Evolutionary conservation across 2,888 invertebrate genomes (phyloP).

Genomic region (Idaea dimidiata): DNA sequence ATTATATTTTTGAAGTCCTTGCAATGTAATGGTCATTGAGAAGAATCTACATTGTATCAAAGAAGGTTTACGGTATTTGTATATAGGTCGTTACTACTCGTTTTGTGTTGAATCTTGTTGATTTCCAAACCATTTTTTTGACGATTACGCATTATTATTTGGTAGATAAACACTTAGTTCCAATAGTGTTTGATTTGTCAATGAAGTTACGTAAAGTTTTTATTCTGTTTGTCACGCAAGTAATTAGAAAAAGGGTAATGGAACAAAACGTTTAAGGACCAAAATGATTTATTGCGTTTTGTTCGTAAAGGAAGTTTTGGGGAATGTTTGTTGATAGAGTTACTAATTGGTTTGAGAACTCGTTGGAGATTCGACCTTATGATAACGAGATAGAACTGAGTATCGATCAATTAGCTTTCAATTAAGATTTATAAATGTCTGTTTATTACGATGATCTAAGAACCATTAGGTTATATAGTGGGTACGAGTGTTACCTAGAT

Average conservation of each 20-base stretch:
- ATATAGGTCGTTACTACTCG: constrained; percentile 62
- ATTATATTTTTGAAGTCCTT: constrained; percentile 3
- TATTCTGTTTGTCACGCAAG: constrained; percentile 27
- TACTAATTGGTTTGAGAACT: constrained; percentile 18
- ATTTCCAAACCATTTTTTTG: constrained; percentile 70
- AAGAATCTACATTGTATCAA: constrained; percentile 30
- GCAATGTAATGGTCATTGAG: constrained; percentile 40
- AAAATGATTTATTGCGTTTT: constrained; percentile 30
- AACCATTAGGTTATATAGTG: not conserved
- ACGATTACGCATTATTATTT: constrained; percentile 56
- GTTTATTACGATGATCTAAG: not conserved
- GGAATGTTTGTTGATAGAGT: constrained; percentile 18
- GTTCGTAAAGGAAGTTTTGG: constrained; percentile 25
- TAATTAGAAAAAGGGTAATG: constrained; percentile 23
- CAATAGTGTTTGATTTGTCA: constrained; percentile 39
- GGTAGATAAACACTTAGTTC: constrained; percentile 37
- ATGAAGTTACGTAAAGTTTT: constrained; percentile 24
- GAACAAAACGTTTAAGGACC: constrained; percentile 13
- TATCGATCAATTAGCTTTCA: not conserved
- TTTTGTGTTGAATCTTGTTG: constrained; percentile 65
- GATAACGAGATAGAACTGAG: not conserved
- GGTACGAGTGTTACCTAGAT: not conserved
- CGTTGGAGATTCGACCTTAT: constrained; percentile 16
- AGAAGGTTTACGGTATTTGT: constrained; percentile 52
- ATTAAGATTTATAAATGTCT: not conserved